phyloP scores from a whole-genome alignment of 1,140 invertebrate genomes.

The Brachionus angularis region DNA sequence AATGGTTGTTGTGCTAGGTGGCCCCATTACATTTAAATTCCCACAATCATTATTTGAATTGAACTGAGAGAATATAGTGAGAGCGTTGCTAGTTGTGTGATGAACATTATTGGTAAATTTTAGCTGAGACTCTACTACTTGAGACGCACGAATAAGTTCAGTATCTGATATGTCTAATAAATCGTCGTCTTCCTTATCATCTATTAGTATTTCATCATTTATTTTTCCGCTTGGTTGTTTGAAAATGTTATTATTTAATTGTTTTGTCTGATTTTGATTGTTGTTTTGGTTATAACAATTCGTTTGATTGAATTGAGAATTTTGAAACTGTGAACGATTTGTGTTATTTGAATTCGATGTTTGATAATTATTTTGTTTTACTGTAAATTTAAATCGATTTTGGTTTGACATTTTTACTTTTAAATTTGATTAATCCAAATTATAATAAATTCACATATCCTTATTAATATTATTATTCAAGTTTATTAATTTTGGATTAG shows the following conservation, averaged over 20 bases:
- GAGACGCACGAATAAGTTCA: conserved; percentile 38
- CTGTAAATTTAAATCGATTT: conserved; percentile 13
- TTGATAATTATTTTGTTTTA: not conserved
- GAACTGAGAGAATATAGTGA: conserved; percentile 40
- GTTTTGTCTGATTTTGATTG: too few relatives aligned
- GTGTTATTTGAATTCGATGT: not conserved
- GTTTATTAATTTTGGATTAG: too few relatives aligned
- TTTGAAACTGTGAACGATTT: too few relatives aligned
- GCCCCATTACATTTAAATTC: not conserved
- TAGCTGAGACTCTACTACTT: conserved; percentile 36
- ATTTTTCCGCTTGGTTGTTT: not conserved
- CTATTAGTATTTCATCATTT: not conserved
- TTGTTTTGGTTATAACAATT: too few relatives aligned
- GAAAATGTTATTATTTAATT: too few relatives aligned
- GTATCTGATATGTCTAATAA: conserved; percentile 39
- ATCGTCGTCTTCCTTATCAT: conserved; percentile 29
- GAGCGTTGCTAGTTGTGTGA: conserved; percentile 34
- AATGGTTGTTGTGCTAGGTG: not conserved
- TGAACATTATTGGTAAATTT: conserved; percentile 41
- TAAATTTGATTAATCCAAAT: too few relatives aligned
- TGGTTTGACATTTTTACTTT: not conserved
- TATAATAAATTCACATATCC: too few relatives aligned
- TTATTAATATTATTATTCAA: too few relatives aligned
- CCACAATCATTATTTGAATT: not conserved
- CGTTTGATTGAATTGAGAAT: too few relatives aligned